A percentile compares a stretch with the other conserved stretches of the same genome.
Conservation (phyloP, 2,888 invertebrate species). For the Noctua fimbriata region DNA sequence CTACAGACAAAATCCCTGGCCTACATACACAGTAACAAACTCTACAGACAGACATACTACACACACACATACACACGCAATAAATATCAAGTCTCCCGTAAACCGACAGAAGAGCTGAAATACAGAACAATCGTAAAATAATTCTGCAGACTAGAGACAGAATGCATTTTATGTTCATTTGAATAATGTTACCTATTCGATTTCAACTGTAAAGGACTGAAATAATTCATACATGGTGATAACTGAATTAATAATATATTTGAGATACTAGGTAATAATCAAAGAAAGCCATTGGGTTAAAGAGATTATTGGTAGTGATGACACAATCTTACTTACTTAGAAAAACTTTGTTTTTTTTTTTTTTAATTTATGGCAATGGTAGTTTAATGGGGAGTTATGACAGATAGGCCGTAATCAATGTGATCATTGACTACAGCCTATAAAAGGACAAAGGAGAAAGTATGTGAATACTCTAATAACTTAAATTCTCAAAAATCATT, state of each 20-base stretch:
- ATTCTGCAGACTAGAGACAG: neutral
- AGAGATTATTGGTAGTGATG: neutral
- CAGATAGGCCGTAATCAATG: too few relatives aligned
- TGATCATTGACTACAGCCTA: neutral
- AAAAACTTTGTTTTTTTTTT: neutral
- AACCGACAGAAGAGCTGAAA: constrained; percentile 10
- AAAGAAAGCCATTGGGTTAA: neutral
- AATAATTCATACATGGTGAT: neutral
- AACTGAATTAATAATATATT: neutral
- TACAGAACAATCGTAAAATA: constrained; percentile 13
- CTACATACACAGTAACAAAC: constrained; percentile 24
- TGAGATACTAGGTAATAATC: neutral
- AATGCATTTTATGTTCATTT: neutral
- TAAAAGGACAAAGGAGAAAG: neutral
- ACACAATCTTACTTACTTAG: neutral
- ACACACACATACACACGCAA: constrained; percentile 1
- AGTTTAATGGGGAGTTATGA: neutral
- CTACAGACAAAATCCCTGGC: constrained; percentile 49
- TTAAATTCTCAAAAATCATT: neutral
- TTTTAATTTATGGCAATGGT: neutral
- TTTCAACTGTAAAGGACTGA: neutral
- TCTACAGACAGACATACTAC: neutral
- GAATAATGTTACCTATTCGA: neutral
- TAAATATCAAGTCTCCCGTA: constrained; percentile 22
- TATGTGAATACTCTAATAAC: neutral